Evolutionary conservation across 1,140 invertebrate species (phyloP), one percentile per base, ranked within the genome.

Genomic region (Metaphire vulgaris): DNA sequence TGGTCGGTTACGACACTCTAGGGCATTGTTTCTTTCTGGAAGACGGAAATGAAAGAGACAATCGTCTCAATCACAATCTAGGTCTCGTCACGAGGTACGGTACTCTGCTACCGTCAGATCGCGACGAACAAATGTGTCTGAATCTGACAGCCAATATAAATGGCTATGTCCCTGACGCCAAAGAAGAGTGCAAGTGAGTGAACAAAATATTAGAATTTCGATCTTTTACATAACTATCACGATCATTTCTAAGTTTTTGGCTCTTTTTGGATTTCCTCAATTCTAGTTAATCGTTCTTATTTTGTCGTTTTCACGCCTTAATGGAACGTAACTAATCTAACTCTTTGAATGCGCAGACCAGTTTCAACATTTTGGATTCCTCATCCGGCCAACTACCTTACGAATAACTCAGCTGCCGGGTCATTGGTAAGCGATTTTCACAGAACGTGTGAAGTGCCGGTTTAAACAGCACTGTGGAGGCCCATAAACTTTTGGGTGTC

Each of bases 1-100:
- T 81, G 69, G 80, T 81, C 21, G 81, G 80, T 64, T 83, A 82
- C 73, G 65, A 79, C 26, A 77, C 79, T 66, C 75, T 82, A 31
- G 83, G 83, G 2, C 83, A 84, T 74, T 80, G 82, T 30, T 83
- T 75, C 69, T 84, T 83, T 72, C 72, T 84, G 69, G 83, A 84
- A 68, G 83, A 84, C 71, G 82, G 82, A 28, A 81, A 77, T 14
- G 83, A 84, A 76, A 76, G 79, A 77, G 66, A 78, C 68, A 84
- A 79, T 64, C 72, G 77, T 6, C 75, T 84, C 26, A 75, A 80
- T 33, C 76, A 78, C 14, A 84, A 84, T 69, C 72, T 84, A 14
- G 82, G 78, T 15, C 69, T 80, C n/a, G 79, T 76, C 65, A 80
- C 80, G 31, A n/a, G 74, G 1, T 33, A 71, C 65, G 78, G 73